These are phyloP conservation scores for Wiebesia pumilae DNA, from an alignment of 1,140 invertebrate species.

Conservation along the genomic window DNA sequence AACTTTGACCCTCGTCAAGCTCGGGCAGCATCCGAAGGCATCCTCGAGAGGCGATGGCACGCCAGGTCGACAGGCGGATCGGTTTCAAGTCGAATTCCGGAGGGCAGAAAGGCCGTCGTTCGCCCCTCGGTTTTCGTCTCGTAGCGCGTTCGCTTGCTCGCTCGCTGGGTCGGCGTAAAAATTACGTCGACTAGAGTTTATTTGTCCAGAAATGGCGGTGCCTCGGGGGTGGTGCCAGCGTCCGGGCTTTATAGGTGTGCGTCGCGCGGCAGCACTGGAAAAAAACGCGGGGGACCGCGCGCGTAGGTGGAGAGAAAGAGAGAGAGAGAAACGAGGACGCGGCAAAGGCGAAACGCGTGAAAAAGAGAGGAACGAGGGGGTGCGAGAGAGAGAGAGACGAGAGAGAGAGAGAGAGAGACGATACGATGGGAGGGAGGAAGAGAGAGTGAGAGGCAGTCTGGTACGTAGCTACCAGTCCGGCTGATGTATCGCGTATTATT, in stretches of 20 bases:
- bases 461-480: slow-evolving; percentile 69
- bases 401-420: slow-evolving; percentile 54
- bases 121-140: slow-evolving; percentile 66
- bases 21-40: background rate
- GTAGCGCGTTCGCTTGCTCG: slow-evolving; percentile 52
- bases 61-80: background rate
- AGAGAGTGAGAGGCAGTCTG: slow-evolving; percentile 59
- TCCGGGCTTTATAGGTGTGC: slow-evolving; percentile 66
- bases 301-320: slow-evolving; percentile 49
- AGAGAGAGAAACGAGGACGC: slow-evolving; percentile 52
- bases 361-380: slow-evolving; percentile 56
- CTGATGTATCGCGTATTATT: slow-evolving; percentile 76
- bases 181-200: slow-evolving; percentile 76
- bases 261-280: slow-evolving; percentile 56
- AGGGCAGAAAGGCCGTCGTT: background rate
- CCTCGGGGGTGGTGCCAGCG: slow-evolving; percentile 72
- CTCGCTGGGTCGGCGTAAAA: slow-evolving; percentile 70
- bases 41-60: background rate
- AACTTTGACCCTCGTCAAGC: slow-evolving; percentile 32
- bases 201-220: slow-evolving; percentile 75
- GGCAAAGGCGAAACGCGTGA: slow-evolving; percentile 54
- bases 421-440: slow-evolving; percentile 55
- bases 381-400: slow-evolving; percentile 58
- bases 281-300: slow-evolving; percentile 69
- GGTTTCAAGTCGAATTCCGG: background rate